A percentile compares a stretch with the other conserved stretches of the same genome.
Conservation (phyloP, 1,140 invertebrate species). For the Temnothorax nylanderi region DNA sequence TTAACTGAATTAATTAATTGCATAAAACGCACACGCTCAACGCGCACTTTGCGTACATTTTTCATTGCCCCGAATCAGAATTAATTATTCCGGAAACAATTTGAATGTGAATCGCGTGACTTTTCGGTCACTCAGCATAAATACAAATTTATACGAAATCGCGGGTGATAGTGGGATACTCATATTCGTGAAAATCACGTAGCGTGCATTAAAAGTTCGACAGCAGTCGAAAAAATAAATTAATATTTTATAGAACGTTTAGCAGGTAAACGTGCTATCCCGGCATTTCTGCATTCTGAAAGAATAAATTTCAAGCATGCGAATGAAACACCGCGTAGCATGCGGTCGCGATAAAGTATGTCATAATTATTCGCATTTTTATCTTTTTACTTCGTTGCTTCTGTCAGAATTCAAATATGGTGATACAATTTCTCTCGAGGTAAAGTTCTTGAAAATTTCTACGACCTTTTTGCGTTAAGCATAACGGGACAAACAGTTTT, state of each 20-base stretch:
- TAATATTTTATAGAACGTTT: slow-evolving; percentile 8
- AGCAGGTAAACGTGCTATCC: not conserved
- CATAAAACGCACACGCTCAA: slow-evolving; percentile 4
- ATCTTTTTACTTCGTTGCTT: not conserved
- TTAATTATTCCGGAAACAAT: slow-evolving; percentile 57
- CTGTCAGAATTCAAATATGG: not conserved
- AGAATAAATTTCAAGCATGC: not conserved
- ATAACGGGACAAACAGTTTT: slow-evolving; percentile 5
- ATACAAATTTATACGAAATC: slow-evolving; percentile 46
- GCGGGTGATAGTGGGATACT: not conserved
- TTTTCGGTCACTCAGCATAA: slow-evolving; percentile 24
- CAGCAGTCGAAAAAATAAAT: slow-evolving; percentile 18
- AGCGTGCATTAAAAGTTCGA: slow-evolving; percentile 27
- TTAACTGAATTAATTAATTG: slow-evolving; percentile 44
- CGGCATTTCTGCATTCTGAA: not conserved
- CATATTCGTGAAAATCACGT: slow-evolving; percentile 14
- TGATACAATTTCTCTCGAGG: not conserved
- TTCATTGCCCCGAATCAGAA: slow-evolving; percentile 24
- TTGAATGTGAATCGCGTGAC: slow-evolving; percentile 40
- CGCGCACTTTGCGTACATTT: slow-evolving; percentile 28
- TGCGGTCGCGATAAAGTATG: not conserved
- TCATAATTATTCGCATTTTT: slow-evolving; percentile 28
- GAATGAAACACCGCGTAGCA: not conserved
- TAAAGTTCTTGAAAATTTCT: slow-evolving; percentile 33
- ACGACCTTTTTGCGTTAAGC: slow-evolving; percentile 35